These are phyloP conservation scores for Acropora tenuis DNA, from an alignment of 64 coral and sea anemone genomes.

Conservation along the genomic window DNA sequence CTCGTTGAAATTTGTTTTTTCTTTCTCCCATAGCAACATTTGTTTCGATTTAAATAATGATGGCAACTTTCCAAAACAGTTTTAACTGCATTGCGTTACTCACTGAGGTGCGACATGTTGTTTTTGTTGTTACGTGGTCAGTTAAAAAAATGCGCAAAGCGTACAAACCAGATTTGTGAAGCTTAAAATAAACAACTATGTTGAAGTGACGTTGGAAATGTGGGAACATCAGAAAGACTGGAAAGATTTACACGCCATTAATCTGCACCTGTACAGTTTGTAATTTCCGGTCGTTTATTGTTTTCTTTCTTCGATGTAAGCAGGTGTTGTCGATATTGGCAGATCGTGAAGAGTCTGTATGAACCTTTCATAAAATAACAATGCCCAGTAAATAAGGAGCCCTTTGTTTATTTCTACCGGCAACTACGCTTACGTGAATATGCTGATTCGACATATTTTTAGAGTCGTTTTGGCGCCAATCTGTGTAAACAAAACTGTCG, in stretches of 20 bases:
- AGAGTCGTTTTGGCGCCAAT: neutral
- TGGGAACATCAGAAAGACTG: too few relatives aligned
- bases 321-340: too few relatives aligned
- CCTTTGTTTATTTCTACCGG: neutral
- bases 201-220: too few relatives aligned
- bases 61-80: conserved; percentile 30
- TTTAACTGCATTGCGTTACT: neutral
- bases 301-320: too few relatives aligned
- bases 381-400: neutral
- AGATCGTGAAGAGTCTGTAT: too few relatives aligned
- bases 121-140: conserved; percentile 17
- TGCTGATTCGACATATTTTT: neutral
- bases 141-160: neutral
- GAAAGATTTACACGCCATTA: too few relatives aligned
- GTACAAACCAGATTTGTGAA: neutral
- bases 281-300: too few relatives aligned
- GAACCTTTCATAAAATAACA: too few relatives aligned
- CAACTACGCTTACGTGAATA: neutral
- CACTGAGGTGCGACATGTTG: neutral
- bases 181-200: neutral
- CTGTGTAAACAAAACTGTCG: too few relatives aligned
- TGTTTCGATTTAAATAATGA: neutral
- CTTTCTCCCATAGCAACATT: conserved; percentile 9
- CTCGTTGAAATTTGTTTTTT: conserved; percentile 5
- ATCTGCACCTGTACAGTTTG: neutral